A percentile compares a stretch with the other conserved stretches of the same genome.
These are phyloP conservation scores for Petrolisthes manimaculis DNA, from an alignment of 2,888 invertebrate species.

Conservation along the genomic window DNA sequence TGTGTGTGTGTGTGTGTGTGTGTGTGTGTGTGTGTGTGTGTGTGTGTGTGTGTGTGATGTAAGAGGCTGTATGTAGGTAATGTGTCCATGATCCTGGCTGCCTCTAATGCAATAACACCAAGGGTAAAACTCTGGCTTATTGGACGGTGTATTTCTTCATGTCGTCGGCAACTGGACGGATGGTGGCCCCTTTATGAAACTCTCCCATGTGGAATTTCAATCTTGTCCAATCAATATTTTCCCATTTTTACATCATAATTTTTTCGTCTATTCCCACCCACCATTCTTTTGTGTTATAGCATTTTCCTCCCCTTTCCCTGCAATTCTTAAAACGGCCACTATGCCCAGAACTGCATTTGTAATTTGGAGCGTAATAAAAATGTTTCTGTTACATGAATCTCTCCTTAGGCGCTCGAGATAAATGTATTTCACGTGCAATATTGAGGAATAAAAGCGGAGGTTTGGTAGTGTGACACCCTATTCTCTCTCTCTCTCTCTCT, in stretches of 20 bases:
- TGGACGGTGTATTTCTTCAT: conserved; percentile 24
- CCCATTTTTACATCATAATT: background rate
- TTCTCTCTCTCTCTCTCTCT: background rate
- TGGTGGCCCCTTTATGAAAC: conserved; percentile 27
- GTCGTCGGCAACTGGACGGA: background rate
- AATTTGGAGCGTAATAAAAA: background rate
- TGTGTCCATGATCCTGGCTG: too few species aligned
- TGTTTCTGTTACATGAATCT: background rate
- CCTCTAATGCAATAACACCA: conserved; percentile 17
- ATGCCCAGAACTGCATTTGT: background rate
- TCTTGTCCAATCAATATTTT: conserved; percentile 21
- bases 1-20: too few species aligned
- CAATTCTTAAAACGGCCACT: background rate
- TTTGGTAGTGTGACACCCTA: background rate
- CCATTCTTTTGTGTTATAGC: background rate
- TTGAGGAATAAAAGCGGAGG: conserved; percentile 1
- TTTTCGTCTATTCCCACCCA: background rate
- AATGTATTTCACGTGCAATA: conserved; percentile 13
- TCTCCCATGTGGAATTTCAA: conserved; percentile 31
- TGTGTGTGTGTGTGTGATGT: conserved; percentile 1
- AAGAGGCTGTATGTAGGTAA: too few species aligned
- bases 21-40: conserved; percentile 15
- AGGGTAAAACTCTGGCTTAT: conserved; percentile 22
- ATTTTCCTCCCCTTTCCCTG: background rate
- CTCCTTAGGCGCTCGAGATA: background rate